Conservation (phyloP, 2,797 vertebrate genomes). For the Rhynchonycteris naso region DNA sequence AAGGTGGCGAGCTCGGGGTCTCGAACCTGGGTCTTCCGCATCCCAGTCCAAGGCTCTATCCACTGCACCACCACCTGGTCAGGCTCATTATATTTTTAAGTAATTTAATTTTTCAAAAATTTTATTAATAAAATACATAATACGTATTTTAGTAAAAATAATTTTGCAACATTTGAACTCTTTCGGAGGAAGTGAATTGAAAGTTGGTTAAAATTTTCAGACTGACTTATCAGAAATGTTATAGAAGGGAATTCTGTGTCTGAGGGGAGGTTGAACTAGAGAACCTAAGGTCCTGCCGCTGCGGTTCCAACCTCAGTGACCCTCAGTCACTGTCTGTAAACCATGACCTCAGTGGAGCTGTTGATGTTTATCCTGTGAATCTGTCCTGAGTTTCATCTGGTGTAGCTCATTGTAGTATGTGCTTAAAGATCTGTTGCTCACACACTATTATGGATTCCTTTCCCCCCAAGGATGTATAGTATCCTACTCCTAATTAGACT, state of each 20-base stretch:
- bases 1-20: no score
- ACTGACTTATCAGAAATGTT: not conserved
- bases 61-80: no score
- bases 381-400: conserved; percentile 9
- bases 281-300: not conserved
- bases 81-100: no score
- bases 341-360: not conserved
- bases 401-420: not conserved
- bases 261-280: conserved; percentile 29
- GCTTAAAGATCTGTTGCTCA: not conserved
- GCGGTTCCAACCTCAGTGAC: not conserved
- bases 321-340: not conserved
- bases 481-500: not conserved
- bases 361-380: not conserved
- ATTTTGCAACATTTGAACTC: not conserved
- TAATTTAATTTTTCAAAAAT: no score
- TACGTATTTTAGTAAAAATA: conserved; percentile 5
- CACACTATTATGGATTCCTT: not conserved
- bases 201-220: conserved; percentile 29
- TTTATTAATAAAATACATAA: not conserved
- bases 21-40: no score
- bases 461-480: not conserved
- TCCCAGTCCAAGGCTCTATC: no score
- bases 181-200: conserved; percentile 30
- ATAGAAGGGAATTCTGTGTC: conserved; percentile 29